phyloP scores from a whole-genome alignment of 2,888 invertebrate species.

The Lasioglossum villosulum region DNA sequence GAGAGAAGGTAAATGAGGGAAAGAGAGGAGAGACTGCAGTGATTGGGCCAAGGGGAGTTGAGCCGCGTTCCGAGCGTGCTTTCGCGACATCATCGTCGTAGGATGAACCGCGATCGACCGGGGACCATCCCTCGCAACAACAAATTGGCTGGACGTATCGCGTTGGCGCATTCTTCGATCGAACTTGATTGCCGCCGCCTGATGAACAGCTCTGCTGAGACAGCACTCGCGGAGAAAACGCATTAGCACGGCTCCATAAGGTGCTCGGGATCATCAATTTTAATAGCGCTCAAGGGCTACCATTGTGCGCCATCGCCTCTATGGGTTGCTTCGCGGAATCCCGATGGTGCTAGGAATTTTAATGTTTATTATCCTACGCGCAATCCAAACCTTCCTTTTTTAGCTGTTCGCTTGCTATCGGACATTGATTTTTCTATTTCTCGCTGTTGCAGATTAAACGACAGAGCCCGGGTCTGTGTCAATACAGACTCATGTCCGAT shows the following conservation, averaged over 20 bases:
- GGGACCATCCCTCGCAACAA: not conserved
- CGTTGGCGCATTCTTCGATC: constrained; percentile 3
- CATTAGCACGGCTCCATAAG: constrained; percentile 12
- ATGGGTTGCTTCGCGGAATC: not conserved
- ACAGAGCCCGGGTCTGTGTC: not conserved
- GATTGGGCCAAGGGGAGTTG: constrained; percentile 40
- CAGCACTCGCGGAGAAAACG: constrained; percentile 8
- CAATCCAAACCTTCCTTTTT: not conserved
- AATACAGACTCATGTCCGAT: not conserved
- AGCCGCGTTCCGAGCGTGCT: constrained; percentile 6
- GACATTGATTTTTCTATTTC: not conserved
- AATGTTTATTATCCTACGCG: not conserved
- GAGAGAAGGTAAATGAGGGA: not conserved
- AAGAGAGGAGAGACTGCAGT: constrained; percentile 6
- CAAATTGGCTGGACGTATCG: not conserved
- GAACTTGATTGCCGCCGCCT: not conserved
- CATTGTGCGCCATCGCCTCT: not conserved
- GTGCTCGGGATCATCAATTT: constrained; percentile 18
- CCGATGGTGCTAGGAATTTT: not conserved
- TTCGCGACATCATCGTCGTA: not conserved
- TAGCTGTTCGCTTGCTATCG: not conserved
- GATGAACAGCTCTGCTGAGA: constrained; percentile 1
- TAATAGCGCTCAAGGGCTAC: not conserved
- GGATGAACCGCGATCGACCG: not conserved
- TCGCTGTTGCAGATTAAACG: not conserved